Evolutionary conservation across 2,888 invertebrate species (phyloP).

Genomic region (Minunthozetes semirufus): DNA sequence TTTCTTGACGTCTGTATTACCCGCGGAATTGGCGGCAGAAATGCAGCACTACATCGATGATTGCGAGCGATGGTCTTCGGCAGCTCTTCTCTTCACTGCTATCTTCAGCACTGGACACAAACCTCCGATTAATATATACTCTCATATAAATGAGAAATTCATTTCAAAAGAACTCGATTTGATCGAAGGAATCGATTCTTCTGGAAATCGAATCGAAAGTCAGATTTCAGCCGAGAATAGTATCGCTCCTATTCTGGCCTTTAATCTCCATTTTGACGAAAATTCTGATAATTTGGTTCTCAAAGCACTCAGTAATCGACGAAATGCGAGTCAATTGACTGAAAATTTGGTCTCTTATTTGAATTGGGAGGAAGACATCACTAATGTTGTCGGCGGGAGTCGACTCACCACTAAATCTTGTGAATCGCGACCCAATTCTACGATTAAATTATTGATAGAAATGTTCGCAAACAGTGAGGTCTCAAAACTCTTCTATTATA

Average conservation of each 20-base stretch:
- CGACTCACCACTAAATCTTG: background rate
- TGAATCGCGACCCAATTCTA: slow-evolving; percentile 63
- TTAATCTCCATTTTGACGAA: slow-evolving; percentile 72
- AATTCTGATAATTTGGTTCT: slow-evolving; percentile 48
- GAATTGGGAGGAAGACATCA: slow-evolving; percentile 66
- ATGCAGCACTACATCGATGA: slow-evolving; percentile 49
- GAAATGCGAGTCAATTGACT: slow-evolving; percentile 76
- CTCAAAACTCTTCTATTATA: slow-evolving; percentile 83
- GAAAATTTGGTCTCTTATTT: slow-evolving; percentile 78
- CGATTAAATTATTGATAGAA: slow-evolving; percentile 79
- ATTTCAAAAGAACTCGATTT: slow-evolving; percentile 69
- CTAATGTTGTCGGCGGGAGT: slow-evolving; percentile 19
- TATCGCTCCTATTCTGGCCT: slow-evolving; percentile 73
- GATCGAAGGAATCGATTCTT: slow-evolving; percentile 71
- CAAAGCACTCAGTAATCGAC: slow-evolving; percentile 45
- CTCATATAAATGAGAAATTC: slow-evolving; percentile 75
- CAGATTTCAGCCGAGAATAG: slow-evolving; percentile 60
- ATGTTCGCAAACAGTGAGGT: slow-evolving; percentile 71
- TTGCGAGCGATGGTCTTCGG: slow-evolving; percentile 67
- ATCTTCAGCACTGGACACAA: slow-evolving; percentile 83
- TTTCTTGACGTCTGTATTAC: slow-evolving; percentile 76
- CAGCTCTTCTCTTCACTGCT: slow-evolving; percentile 74
- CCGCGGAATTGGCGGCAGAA: slow-evolving; percentile 78
- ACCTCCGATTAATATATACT: slow-evolving; percentile 79
- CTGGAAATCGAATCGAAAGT: slow-evolving; percentile 66